Percentiles rank a stretch among this genome's conserved stretches.
Conservation (phyloP, 2,113 vertebrate genomes). For the Panthera uncia region DNA sequence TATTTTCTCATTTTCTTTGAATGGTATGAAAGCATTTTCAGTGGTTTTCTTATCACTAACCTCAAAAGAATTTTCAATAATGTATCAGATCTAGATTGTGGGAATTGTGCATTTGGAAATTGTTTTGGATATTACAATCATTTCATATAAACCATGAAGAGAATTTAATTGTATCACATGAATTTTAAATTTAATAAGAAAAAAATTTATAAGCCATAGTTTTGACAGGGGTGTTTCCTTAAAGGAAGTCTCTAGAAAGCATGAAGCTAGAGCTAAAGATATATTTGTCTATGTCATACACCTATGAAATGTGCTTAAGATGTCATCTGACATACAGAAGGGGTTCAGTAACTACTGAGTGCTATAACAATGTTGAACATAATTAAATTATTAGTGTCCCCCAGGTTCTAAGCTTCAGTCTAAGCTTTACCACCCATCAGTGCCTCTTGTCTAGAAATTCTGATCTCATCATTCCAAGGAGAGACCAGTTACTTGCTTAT, state of each 20-base stretch:
- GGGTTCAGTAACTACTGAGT: neutral
- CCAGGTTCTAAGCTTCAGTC: neutral
- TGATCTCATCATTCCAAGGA: neutral
- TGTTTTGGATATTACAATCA: neutral
- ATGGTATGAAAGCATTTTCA: neutral
- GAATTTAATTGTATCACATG: neutral
- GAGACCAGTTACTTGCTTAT: neutral
- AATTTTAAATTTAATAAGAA: constrained; percentile 43
- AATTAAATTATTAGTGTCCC: neutral
- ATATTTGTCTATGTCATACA: neutral
- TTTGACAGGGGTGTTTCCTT: neutral
- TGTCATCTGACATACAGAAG: neutral
- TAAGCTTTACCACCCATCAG: neutral
- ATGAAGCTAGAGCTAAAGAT: neutral
- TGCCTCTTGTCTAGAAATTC: neutral
- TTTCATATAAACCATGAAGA: neutral
- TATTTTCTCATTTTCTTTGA: constrained; percentile 22
- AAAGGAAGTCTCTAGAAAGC: neutral
- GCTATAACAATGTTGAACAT: neutral
- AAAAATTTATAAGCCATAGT: neutral
- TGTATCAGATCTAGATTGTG: neutral
- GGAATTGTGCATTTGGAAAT: neutral
- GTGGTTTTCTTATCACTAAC: neutral
- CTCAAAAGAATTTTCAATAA: constrained; percentile 54
- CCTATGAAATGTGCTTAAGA: neutral